phyloP scores from a whole-genome alignment of 2,797 vertebrate species.

The Tauraco hartlaubi region DNA sequence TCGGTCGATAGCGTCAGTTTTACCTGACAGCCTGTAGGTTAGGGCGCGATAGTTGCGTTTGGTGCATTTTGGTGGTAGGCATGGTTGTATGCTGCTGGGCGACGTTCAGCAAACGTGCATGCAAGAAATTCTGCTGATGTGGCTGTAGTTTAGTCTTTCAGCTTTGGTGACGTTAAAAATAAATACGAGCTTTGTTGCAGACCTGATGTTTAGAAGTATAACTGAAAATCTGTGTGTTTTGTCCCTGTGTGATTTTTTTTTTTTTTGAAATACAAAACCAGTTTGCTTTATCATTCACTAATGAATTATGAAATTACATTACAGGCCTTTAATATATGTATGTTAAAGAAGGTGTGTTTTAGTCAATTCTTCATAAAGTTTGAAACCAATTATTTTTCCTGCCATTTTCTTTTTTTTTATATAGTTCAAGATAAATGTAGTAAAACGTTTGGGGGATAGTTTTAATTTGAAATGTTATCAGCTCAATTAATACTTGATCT shows the following conservation, averaged over 20 bases:
- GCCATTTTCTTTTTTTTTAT: not conserved
- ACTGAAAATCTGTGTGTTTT: not conserved
- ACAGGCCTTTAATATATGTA: not conserved
- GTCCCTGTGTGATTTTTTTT: not conserved
- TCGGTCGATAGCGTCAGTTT: too few species aligned
- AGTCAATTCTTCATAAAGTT: not conserved
- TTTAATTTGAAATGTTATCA: not conserved
- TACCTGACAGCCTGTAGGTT: accelerated
- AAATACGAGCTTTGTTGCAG: not conserved
- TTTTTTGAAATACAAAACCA: not conserved
- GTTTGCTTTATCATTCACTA: accelerated
- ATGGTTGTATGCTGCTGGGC: not conserved
- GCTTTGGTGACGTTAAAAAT: not conserved
- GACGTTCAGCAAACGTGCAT: accelerated
- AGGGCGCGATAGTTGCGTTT: accelerated
- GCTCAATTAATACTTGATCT: not conserved
- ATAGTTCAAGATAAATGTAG: not conserved
- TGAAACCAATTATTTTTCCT: not conserved
- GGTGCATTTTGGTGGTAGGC: too few species aligned
- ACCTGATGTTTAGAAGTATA: not conserved
- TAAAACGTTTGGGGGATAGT: not conserved
- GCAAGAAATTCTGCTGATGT: too few species aligned
- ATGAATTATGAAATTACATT: not conserved
- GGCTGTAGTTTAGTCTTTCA: not conserved
- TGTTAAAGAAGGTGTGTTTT: not conserved